Percentiles rank a stretch among this genome's conserved stretches.
phyloP scores from a whole-genome alignment of 2,113 vertebrate species.

The Rutilus rutilus region DNA sequence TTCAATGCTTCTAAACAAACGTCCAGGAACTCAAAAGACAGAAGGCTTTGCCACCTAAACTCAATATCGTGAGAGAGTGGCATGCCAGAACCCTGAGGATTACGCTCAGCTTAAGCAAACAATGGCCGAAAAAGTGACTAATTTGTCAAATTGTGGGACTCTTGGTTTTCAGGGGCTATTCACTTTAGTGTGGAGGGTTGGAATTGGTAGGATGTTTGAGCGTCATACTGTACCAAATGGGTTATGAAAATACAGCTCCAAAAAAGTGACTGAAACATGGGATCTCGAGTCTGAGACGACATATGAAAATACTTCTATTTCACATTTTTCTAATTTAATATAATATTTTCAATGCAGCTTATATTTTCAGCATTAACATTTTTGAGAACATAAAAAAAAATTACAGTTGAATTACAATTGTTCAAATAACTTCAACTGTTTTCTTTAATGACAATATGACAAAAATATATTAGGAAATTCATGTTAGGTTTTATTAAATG shows the following conservation, averaged over 20 bases:
- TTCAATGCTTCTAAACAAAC: constrained; percentile 64
- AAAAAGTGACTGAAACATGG: background rate
- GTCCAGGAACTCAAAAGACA: constrained; percentile 73
- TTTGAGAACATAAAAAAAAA: background rate
- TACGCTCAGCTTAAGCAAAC: constrained; percentile 71
- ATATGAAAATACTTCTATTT: background rate
- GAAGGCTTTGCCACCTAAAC: constrained; percentile 72
- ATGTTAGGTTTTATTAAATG: too few relatives aligned
- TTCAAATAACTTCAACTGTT: too few relatives aligned
- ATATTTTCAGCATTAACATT: background rate
- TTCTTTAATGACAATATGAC: too few relatives aligned
- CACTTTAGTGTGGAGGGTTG: constrained; percentile 6
- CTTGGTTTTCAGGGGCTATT: constrained; percentile 51
- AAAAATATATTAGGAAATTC: too few relatives aligned
- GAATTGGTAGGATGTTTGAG: constrained; percentile 10
- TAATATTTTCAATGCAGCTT: background rate
- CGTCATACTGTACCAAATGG: background rate
- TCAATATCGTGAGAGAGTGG: constrained; percentile 78
- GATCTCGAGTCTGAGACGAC: background rate
- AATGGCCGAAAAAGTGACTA: constrained; percentile 70
- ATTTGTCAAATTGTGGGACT: constrained; percentile 68
- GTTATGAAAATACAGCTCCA: background rate
- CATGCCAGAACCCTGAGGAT: constrained; percentile 71
- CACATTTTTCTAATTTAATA: too few relatives aligned
- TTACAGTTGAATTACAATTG: too few relatives aligned